Evolutionary conservation across 2,113 vertebrate species (phyloP), one percentile per base, ranked within the genome.

Genomic region (Lampris megalopsis): DNA sequence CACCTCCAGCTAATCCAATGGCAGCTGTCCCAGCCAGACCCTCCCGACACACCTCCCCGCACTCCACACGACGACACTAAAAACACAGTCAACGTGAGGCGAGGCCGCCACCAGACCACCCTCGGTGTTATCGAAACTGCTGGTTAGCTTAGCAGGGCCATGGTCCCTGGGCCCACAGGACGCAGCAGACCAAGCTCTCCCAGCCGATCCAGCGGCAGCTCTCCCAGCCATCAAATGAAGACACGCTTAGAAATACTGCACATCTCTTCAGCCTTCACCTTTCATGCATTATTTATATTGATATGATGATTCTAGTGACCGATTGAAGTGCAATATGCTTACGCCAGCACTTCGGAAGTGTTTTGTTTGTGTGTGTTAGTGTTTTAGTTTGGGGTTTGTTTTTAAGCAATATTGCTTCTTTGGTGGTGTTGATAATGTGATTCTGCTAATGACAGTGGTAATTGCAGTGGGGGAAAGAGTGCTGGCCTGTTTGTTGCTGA

Each of bases 361-460:
- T 80, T 76, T 78, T 61, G 68, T 67, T 54, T 63, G 61, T 40
- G 74, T 86, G 79, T 83, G 71, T 73, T 58, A 84, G 24, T 24
- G 24, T 24, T 24, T 24, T 24, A 24, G 24, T 24, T 24, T 24
- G 24, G 24, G 24, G 24, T 24, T 24, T 24, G 24, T 24, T 24
- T 24, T 24, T 24, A 24, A 24, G 66, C 57, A 69, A 77, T 82
- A 76, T 79, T 5, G 71, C 82, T 84, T 73, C 71, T 84, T 88
- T 76, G 61, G 71, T 80, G 84, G 65, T 84, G 82, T 83, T 80
- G 82, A 79, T 87, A 81, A 88, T 87, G 79, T 74, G 76, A 85
- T 89, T 81, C 61, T 71, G 65, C 81, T 92, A 94, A 94, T 89
- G 92, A 89, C 86, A 77, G 81, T 79, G 79, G 84, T 92, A 92